Evolutionary conservation across 2,113 vertebrate genomes (phyloP).

Genomic region (Melanotaenia duboulayi): DNA sequence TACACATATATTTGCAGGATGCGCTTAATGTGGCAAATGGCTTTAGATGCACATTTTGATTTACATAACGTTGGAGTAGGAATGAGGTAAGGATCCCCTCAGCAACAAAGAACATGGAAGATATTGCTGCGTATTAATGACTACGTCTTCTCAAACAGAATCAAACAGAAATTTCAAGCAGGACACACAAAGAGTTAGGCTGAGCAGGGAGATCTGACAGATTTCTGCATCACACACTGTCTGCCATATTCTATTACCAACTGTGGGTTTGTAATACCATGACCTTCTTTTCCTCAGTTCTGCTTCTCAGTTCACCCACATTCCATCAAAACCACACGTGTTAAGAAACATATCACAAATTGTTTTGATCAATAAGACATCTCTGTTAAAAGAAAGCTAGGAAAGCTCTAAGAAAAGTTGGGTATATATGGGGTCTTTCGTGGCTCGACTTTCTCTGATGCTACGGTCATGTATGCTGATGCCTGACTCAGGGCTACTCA

Average conservation of each 20-base stretch:
- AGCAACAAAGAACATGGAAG: slow-evolving; percentile 76
- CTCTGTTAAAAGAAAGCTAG: too few species aligned
- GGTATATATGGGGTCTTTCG: slow-evolving; percentile 12
- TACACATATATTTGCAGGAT: slow-evolving; percentile 74
- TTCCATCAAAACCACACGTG: slow-evolving; percentile 18
- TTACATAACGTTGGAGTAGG: slow-evolving; percentile 80
- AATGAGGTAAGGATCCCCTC: slow-evolving; percentile 74
- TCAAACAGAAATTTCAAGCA: slow-evolving; percentile 81
- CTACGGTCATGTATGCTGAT: slow-evolving; percentile 41
- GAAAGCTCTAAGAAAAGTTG: slow-evolving; percentile 12
- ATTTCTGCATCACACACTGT: slow-evolving; percentile 70
- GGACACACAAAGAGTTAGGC: slow-evolving; percentile 76
- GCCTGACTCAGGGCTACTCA: slow-evolving; percentile 45
- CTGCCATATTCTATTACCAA: slow-evolving; percentile 64
- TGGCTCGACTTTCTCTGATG: slow-evolving; percentile 36
- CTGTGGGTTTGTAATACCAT: slow-evolving; percentile 55
- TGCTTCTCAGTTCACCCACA: slow-evolving; percentile 42
- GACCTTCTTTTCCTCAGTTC: slow-evolving; percentile 52
- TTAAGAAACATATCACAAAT: slow-evolving; percentile 7
- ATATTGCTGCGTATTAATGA: slow-evolving; percentile 78
- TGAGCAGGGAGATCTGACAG: slow-evolving; percentile 74
- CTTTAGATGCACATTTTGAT: slow-evolving; percentile 81
- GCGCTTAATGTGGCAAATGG: slow-evolving; percentile 80
- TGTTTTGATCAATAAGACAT: slow-evolving; percentile 49
- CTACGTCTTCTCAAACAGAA: slow-evolving; percentile 70